A percentile compares a stretch with the other conserved stretches of the same genome.
Evolutionary conservation across 2,888 invertebrate species (phyloP).

Genomic region (Osmoderma eremita): DNA sequence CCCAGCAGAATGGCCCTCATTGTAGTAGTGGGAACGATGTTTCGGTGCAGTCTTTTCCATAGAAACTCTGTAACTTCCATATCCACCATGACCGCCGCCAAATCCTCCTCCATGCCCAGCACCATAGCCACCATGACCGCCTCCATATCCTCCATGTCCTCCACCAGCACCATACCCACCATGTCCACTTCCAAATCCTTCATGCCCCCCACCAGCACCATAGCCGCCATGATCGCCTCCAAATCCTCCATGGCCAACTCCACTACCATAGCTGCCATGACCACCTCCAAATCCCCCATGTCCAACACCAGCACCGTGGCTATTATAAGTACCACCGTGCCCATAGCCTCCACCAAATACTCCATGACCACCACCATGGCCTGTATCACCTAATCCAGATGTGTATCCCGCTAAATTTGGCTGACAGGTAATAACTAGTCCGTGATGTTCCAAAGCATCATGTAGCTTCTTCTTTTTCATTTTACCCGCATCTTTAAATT

Average conservation of each 20-base stretch:
- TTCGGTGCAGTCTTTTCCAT: constrained; percentile 6
- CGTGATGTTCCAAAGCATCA: constrained; percentile 54
- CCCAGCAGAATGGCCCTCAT: constrained; percentile 7
- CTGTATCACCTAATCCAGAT: constrained; percentile 46
- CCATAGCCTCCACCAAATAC: neutral
- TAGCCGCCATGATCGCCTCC: neutral
- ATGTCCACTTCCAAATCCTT: constrained; percentile 44
- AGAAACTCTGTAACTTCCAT: constrained; percentile 36
- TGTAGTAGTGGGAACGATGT: constrained; percentile 6
- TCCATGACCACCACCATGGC: constrained; percentile 40
- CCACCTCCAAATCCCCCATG: constrained; percentile 43
- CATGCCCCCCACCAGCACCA: constrained; percentile 35
- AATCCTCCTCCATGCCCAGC: constrained; percentile 58
- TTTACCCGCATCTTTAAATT: constrained; percentile 41
- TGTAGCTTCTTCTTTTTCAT: constrained; percentile 46
- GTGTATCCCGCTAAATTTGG: constrained; percentile 62
- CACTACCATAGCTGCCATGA: too few relatives aligned
- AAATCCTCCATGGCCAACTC: constrained; percentile 27
- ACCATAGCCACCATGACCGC: constrained; percentile 39
- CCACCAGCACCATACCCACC: constrained; percentile 46
- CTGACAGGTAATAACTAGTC: constrained; percentile 62
- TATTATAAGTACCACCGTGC: too few relatives aligned
- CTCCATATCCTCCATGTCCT: constrained; percentile 38
- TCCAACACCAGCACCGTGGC: neutral
- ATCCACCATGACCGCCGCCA: constrained; percentile 38